Base-by-base conservation (phyloP, 2,113 vertebrate genomes). In the Nematolebias whitei region DNA sequence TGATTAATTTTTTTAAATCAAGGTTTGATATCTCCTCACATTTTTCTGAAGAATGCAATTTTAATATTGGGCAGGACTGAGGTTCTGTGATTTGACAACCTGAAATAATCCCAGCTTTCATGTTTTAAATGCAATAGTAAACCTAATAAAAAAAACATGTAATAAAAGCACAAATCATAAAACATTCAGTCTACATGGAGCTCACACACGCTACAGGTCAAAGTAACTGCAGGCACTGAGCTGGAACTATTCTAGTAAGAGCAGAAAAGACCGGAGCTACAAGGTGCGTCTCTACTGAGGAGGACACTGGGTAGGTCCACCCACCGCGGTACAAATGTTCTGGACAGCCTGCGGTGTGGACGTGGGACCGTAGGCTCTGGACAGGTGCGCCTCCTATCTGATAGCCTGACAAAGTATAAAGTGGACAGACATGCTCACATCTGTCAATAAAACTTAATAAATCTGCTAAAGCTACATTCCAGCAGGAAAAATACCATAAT, bases 291-390 rank as follows among this genome's bases (percentile, higher is more conserved):
- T 81, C 68, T 77, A 82, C 61, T 41, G 9, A 67, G 69, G 62
- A 76, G 71, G 82, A 80, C 79, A 68, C 64, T 47, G 50, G 54
- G 73, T 63, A 40, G 60, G 74, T 82, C 88, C 90, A 93, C 90
- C 87, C 88, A 92, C 91, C 90, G 87, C 70, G 92, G 91, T 16
- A 87, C 76, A 8, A 92, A 39, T 23, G 83, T 85, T 85, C 86
- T 85, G 80, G 89, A 89, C 73, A 86, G 82, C 58, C 89, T 86
- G 88, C 74, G 90, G 66, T 87, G 87, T 12, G 87, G 78, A 76
- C 49, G 80, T 75, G 80, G 40, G 51, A 69, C 45, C 64, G 23
- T 68, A 44, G 88, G 73, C 35, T 88, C 88, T 74, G 90, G 84
- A 87, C 88, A 92, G 83, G 85, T 89, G 40, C 76, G 77, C 82